These are phyloP conservation scores for Cryptocheilus praepositus DNA, from an alignment of 2,888 invertebrate species.

Conservation along the genomic window DNA sequence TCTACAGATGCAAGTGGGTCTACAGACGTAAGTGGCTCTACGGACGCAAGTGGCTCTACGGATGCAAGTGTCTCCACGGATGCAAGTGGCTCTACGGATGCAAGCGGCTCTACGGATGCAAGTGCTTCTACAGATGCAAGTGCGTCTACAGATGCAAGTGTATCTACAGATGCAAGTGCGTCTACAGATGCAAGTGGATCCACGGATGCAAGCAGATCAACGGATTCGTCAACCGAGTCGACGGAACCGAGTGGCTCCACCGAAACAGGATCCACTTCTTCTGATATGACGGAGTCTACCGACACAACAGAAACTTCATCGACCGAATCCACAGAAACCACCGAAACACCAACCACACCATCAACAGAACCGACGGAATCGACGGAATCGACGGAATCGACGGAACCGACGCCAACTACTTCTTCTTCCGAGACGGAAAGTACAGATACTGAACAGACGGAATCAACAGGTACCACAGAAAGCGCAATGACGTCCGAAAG, in stretches of 20 bases:
- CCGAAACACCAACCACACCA: slow-evolving; percentile 47
- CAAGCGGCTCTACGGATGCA: slow-evolving; percentile 19
- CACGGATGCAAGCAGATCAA: slow-evolving; percentile 44
- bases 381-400: slow-evolving; percentile 51
- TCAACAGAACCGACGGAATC: no score
- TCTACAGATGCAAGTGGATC: slow-evolving; percentile 28
- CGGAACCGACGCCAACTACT: slow-evolving; percentile 31
- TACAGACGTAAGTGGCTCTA: slow-evolving; percentile 45
- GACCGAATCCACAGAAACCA: slow-evolving; percentile 35
- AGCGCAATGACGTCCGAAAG: slow-evolving; percentile 39
- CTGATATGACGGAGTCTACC: slow-evolving; percentile 33
- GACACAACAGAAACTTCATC: slow-evolving; percentile 37
- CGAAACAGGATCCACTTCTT: slow-evolving; percentile 19
- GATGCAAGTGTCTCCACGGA: slow-evolving; percentile 16
- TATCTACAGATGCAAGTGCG: slow-evolving; percentile 27
- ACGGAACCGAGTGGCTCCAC: slow-evolving; percentile 10
- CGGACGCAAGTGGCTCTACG: slow-evolving; percentile 15
- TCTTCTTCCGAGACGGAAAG: slow-evolving; percentile 24
- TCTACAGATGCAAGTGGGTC: slow-evolving; percentile 28
- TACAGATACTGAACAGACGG: slow-evolving; percentile 31
- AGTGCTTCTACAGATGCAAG: slow-evolving; percentile 46
- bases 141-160: no score
- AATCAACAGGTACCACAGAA: slow-evolving; percentile 10
- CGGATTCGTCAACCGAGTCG: slow-evolving; percentile 16
- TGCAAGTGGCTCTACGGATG: slow-evolving; percentile 32